These are phyloP conservation scores for Zoanthus solanderi DNA, from an alignment of 92 coral and sea anemone species.

Conservation along the genomic window DNA sequence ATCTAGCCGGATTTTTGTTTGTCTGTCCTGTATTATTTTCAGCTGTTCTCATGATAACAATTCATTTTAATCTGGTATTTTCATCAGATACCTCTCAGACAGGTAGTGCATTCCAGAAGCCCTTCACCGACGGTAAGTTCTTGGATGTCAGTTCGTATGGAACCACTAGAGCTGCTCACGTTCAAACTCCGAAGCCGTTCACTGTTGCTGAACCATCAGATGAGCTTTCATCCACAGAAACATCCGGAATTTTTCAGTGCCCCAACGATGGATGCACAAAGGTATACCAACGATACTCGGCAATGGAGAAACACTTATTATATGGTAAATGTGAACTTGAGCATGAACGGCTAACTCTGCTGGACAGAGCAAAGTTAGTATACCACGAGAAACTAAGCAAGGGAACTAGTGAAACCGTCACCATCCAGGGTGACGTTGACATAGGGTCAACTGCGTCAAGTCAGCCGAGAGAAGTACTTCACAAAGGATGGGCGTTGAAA, in stretches of 20 bases:
- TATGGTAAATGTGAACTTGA: slow-evolving; percentile 34
- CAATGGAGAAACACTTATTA: slow-evolving; percentile 29
- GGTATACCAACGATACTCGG: slow-evolving; percentile 41
- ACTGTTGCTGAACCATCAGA: slow-evolving; percentile 5
- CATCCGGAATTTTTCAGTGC: slow-evolving; percentile 23
- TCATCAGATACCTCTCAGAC: slow-evolving; percentile 37
- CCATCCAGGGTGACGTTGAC: slow-evolving; percentile 19
- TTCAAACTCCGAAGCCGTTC: slow-evolving; percentile 8
- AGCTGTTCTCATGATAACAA: not conserved
- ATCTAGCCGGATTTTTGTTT: not conserved
- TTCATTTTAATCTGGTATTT: slow-evolving; percentile 10
- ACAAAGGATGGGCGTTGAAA: slow-evolving; percentile 32
- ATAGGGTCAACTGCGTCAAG: slow-evolving; percentile 10
- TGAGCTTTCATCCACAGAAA: not conserved
- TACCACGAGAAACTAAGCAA: slow-evolving; percentile 22
- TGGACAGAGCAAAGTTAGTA: slow-evolving; percentile 27
- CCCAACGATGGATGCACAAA: slow-evolving; percentile 43
- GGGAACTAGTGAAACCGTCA: slow-evolving; percentile 28
- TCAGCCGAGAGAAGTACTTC: not conserved
- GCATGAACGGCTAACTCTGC: slow-evolving; percentile 31
- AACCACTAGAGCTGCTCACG: slow-evolving; percentile 50
- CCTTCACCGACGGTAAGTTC: slow-evolving; percentile 35
- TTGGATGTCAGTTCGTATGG: slow-evolving; percentile 20
- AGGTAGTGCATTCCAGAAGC: slow-evolving; percentile 18
- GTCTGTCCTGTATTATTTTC: not conserved